Conservation (phyloP, 2,113 vertebrate species). For the Microcebus jonahi region DNA sequence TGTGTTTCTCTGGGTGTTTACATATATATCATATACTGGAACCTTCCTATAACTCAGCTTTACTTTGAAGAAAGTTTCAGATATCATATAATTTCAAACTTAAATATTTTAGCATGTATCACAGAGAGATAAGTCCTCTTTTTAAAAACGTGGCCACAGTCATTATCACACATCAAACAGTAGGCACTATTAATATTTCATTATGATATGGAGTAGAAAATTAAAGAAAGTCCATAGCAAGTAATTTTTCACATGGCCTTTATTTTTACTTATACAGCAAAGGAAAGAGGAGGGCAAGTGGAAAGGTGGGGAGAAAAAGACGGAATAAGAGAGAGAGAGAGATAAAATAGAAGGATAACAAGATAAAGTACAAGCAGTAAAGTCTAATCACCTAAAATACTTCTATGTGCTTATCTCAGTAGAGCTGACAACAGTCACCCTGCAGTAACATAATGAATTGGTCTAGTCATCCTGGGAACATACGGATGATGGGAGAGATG, state of each 20-base stretch:
- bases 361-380: background rate
- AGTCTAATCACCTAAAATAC: background rate
- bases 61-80: background rate
- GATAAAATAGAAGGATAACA: background rate
- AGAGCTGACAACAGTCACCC: background rate
- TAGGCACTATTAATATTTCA: background rate
- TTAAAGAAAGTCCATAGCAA: background rate
- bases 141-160: background rate
- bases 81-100: background rate
- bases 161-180: background rate
- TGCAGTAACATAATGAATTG: background rate
- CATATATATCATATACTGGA: background rate
- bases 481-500: background rate
- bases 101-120: background rate
- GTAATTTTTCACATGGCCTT: background rate
- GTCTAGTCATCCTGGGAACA: background rate
- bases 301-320: background rate
- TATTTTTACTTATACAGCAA: background rate
- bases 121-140: background rate
- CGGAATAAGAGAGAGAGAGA: background rate
- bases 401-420: background rate
- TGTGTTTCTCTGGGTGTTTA: background rate
- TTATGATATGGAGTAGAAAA: background rate
- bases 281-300: background rate
- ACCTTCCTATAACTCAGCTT: background rate